Base-by-base conservation (phyloP, 2,888 invertebrate species). In the Belgica antarctica region DNA sequence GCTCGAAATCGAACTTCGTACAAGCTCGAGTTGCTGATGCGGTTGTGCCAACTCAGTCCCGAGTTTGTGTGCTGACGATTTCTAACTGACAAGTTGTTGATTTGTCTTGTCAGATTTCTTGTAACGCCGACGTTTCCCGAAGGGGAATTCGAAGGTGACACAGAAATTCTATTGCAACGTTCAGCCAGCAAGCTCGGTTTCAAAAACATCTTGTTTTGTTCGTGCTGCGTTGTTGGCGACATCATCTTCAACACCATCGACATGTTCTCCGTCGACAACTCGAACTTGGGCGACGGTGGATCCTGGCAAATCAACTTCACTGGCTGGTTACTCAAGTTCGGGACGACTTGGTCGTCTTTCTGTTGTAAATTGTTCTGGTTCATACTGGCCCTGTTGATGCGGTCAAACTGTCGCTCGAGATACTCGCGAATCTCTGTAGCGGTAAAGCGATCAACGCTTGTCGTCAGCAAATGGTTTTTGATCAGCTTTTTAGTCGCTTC, bases 401-500 rank as follows among this genome's bases (percentile, higher is more conserved):
- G 46, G 22, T 62, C 52, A 31, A 72, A 63, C 34, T 73, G 71
- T 24, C 69, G 61, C 36, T 73, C 72, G n/a, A 74, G 8, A 52
- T 72, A 70, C 41, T 69, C 69, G 15, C 72, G 71, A 71, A 89
- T 87, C 80, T 89, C 85, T 36, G 83, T 80, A 7, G 89, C 89
- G 2, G 87, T 83, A 73, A 88, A 78, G 74, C 90, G 83, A 73
- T 84, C 83, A 73, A 84, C 84, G 0, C 89, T 87, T 77, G 89
- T 86, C 74, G 89, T 83, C 8, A 86, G 85, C 34, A 90, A 78
- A 61, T 90, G 79, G 73, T 86, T 83, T 75, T 84, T 83, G 72
- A 90, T 89, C 34, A 90, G 79, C 72, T 83, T 83, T 72, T 85
- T 84, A 1, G 88, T 88, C 73, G 82, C 85, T 72, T 86, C 86